Base-by-base conservation (phyloP, 2,888 invertebrate genomes). In the Synergus umbraculus region DNA sequence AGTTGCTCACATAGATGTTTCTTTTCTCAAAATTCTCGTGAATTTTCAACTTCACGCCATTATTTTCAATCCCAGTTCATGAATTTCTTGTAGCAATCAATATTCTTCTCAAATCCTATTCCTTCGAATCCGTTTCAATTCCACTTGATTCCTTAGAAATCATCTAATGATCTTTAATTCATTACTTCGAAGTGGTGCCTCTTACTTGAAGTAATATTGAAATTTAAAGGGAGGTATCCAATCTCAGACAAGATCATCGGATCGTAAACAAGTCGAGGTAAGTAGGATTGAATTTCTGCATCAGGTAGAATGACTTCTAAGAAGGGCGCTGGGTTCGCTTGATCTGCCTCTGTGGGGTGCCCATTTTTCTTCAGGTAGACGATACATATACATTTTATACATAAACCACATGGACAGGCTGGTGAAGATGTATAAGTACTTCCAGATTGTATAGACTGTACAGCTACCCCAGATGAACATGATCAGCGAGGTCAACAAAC, bases 401-500 rank as follows among this genome's bases (percentile, higher is more conserved):
- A 60, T 41, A 37, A 9, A 63, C 63, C 12, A 12, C 63, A 41
- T 13, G n/a, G 2, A 12, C 63, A 41, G 37, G 15, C 8, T 8
- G 3, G 9, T 15, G 65, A 66, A 66, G 65, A n/a, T 66, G 65
- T 66, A 41, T 10, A 37, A 0, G 22, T 29, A 37, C 5, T 37
- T 37, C 4, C 37, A 37, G 37, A 37, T 5, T 37, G 37, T 37
- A 37, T 37, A 37, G 37, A 37, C 64, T 64, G 12, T 64, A 41
- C 37, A 66, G 37, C 65, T 66, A 66, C 65, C 65, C 65, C 41
- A 41, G 43, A 66, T 37, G n/a, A 66, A 41, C 65, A 66, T 66
- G 65, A 10, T 43, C 49, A 0, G 15, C 15, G 86, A 87, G 92
- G 89, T 91, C 90, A 90, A 91, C 85, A 88, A 89, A 91, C 92